Base-by-base conservation (phyloP, 2,113 vertebrate species). In the Anolis carolinensis region DNA sequence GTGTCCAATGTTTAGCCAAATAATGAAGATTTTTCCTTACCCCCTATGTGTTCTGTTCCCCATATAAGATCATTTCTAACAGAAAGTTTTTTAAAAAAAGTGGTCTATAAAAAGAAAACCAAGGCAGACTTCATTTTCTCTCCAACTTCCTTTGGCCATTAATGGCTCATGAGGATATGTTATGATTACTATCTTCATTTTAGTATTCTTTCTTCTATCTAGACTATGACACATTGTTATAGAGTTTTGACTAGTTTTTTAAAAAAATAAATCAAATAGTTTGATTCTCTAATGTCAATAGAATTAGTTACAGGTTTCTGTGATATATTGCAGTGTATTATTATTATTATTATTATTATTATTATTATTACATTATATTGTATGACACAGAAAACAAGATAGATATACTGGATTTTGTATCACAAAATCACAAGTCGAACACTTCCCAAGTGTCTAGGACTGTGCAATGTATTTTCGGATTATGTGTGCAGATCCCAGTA, bases 261-360 rank as follows among this genome's bases (percentile, higher is more conserved):
- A 59, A 82, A 85, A 52, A 8, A 68, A 81, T 25, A 82, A 4
- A 72, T 9, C 50, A 7, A 91, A 1, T 1, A 84, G 16, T 89
- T 89, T 86, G 86, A 89, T 48, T 89, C 21, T 34, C 5, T 9
- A 23, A n/a, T 70, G 83, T 18, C 7, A 65, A 30, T 85, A 81
- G 82, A 1, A 34, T 72, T n/a, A 88, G 21, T 71, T 93, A 78
- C 14, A 89, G 8, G 2, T 86, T 30, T 75, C 2, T 44, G 39
- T 5, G 5, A 44, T 44, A 44, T 44, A 44, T 44, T 44, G 39
- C 39, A 44, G 39, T 44, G 5, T 30, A 27, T 14, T 74, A 44
- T 73, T 74, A 74, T 14, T 39, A 44, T 9, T 20, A 50, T 75
- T 50, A 16, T 30, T n/a, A 55, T 55, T 39, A 82, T 50, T 86